phyloP scores from a whole-genome alignment of 2,888 invertebrate genomes.

The Gastrophysa polygoni region DNA sequence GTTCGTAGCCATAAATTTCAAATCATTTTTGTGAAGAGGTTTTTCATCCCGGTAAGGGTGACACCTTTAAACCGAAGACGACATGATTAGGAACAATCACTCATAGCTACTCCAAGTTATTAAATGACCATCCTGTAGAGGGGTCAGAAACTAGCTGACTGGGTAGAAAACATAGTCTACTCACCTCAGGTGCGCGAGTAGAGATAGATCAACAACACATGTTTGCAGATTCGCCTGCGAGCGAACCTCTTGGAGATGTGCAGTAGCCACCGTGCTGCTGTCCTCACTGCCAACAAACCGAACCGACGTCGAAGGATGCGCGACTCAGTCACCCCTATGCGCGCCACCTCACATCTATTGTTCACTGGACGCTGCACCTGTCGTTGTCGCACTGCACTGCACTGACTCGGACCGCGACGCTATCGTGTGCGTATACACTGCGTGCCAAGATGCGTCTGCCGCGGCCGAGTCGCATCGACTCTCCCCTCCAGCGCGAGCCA shows the following conservation, averaged over 20 bases:
- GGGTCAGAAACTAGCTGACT: too few species aligned
- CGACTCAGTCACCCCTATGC: slow-evolving; percentile 46
- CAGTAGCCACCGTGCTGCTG: slow-evolving; percentile 57
- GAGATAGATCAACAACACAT: slow-evolving; percentile 57
- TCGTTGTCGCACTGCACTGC: slow-evolving; percentile 40
- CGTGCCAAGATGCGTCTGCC: slow-evolving; percentile 58
- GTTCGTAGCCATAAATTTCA: too few species aligned
- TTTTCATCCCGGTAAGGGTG: too few species aligned
- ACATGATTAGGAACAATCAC: too few species aligned
- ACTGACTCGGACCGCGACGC: slow-evolving; percentile 44
- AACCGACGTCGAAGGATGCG: slow-evolving; percentile 46
- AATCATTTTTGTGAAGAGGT: too few species aligned
- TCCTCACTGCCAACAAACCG: slow-evolving; percentile 51
- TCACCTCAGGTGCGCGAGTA: slow-evolving; percentile 56
- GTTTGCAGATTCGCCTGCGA: slow-evolving; percentile 56
- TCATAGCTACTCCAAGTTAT: too few species aligned
- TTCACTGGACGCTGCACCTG: slow-evolving; percentile 43
- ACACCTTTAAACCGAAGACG: too few species aligned
- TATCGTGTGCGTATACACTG: slow-evolving; percentile 53
- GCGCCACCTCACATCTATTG: slow-evolving; percentile 54
- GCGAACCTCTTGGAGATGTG: slow-evolving; percentile 57
- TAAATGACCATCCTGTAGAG: too few species aligned
- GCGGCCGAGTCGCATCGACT: slow-evolving; percentile 46
- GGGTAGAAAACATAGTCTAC: slow-evolving; percentile 33
- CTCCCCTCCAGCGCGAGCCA: slow-evolving; percentile 49